Conservation (phyloP, 1,140 invertebrate genomes). For the Pectinophora gossypiella region DNA sequence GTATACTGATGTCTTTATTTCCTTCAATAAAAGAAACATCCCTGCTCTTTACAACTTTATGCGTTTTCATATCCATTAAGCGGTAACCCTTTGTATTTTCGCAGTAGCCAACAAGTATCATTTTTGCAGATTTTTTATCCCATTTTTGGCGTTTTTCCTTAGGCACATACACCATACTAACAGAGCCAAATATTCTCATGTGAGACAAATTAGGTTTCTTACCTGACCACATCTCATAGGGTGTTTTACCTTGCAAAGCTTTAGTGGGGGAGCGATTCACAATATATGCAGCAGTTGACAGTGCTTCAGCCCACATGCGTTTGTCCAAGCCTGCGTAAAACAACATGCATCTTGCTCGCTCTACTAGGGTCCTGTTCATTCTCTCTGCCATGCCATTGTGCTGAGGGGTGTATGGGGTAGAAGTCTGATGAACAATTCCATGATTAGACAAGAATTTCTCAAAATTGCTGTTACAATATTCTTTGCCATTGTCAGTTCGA, state of each 20-base stretch:
- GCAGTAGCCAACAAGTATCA: background rate
- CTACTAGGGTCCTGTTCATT: background rate
- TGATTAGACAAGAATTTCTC: too few relatives aligned
- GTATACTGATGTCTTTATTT: too few relatives aligned
- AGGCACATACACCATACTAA: background rate
- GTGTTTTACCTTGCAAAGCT: background rate
- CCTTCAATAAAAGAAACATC: too few relatives aligned
- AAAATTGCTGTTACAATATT: too few relatives aligned
- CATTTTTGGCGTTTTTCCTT: background rate
- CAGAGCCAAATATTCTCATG: background rate
- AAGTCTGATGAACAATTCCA: too few relatives aligned
- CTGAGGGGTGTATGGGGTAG: constrained; percentile 1
- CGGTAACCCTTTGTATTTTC: too few relatives aligned
- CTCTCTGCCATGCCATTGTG: background rate
- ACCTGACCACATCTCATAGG: background rate
- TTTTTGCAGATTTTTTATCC: background rate
- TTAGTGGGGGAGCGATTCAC: background rate
- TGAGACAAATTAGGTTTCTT: background rate
- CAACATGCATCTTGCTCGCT: background rate
- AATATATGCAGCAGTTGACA: background rate
- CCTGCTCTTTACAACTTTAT: too few relatives aligned
- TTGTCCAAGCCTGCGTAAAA: background rate
- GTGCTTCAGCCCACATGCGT: background rate
- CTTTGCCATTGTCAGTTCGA: too few relatives aligned
- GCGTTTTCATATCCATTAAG: too few relatives aligned